Base-by-base conservation (phyloP, 2,797 vertebrate genomes). In the Phalloptychus januarius region DNA sequence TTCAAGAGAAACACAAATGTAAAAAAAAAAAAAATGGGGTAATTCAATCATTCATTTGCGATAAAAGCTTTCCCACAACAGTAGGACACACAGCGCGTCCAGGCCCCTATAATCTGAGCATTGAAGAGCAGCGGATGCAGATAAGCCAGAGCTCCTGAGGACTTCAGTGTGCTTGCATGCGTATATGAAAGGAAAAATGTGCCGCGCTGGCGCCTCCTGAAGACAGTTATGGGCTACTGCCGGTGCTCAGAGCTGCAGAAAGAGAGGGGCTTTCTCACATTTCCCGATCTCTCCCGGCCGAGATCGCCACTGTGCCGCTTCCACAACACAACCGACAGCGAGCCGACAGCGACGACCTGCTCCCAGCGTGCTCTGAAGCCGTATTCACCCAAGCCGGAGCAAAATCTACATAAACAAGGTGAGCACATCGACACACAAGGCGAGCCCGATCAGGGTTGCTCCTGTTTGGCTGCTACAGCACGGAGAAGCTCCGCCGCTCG, bases 251-350 rank as follows among this genome's bases (percentile, higher is more conserved):
- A 82, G 88, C 92, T 83, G 91, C 90, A 92, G 92, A 90, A 88
- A 91, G 89, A 94, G 86, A 89, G 89, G 85, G 85, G 89, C 90
- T 89, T 88, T 92, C 92, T 94, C 93, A 92, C 87, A 92, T 94
- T 93, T 93, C 93, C 89, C 83, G 88, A 90, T 92, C 90, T 91
- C 92, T 93, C 88, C 90, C 92, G 88, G 90, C 87, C 90, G 86
- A 91, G 87, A 89, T 89, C 87, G 86, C 90, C 42, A 85, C 90
- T 33, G 83, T 79, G 86, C 83, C 72, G 88, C 92, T 90, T 87
- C 91, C 89, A 92, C 91, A 90, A 91, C 88, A 86, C 90, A 84
- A 86, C 83, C 87, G 85, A 89, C 85, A 76, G 87, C 84, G 74
- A 87, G 79, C 78, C 89, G 82, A 90, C n/a, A 79, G 87, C 89